These are phyloP conservation scores for Mastigias papua DNA, from an alignment of 30 jellyfish, hydroid and myxozoan genomes.

Conservation along the genomic window DNA sequence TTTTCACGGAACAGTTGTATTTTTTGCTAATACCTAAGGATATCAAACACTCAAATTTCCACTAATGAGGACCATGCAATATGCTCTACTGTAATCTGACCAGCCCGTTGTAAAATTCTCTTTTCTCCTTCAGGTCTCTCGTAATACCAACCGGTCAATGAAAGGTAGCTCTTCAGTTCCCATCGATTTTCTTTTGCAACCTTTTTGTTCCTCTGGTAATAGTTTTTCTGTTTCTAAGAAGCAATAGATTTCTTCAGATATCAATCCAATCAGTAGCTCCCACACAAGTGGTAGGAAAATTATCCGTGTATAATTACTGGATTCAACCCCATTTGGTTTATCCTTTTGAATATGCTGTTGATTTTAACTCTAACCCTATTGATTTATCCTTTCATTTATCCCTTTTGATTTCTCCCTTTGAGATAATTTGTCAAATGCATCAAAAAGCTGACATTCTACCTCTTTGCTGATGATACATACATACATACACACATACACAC, in stretches of 20 bases:
- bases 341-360: too few species aligned
- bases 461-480: too few species aligned
- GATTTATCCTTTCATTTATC: too few species aligned
- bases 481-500: too few species aligned
- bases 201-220: constrained; percentile 7
- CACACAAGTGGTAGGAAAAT: constrained; percentile 10
- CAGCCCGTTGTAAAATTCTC: constrained; percentile 3
- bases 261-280: background rate
- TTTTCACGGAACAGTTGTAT: background rate
- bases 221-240: constrained; percentile 20
- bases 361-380: too few species aligned
- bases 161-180: background rate
- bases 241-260: background rate
- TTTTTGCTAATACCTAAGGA: background rate
- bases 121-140: constrained; percentile 13
- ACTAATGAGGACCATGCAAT: constrained; percentile 2
- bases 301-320: background rate
- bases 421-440: too few species aligned
- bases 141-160: background rate
- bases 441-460: too few species aligned
- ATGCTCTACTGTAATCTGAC: constrained; percentile 1
- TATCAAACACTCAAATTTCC: background rate
- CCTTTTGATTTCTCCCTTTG: too few species aligned
- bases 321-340: background rate
- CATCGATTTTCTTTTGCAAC: background rate